Base-by-base conservation (phyloP, 2,797 vertebrate species). In the Pelobates cultripes region DNA sequence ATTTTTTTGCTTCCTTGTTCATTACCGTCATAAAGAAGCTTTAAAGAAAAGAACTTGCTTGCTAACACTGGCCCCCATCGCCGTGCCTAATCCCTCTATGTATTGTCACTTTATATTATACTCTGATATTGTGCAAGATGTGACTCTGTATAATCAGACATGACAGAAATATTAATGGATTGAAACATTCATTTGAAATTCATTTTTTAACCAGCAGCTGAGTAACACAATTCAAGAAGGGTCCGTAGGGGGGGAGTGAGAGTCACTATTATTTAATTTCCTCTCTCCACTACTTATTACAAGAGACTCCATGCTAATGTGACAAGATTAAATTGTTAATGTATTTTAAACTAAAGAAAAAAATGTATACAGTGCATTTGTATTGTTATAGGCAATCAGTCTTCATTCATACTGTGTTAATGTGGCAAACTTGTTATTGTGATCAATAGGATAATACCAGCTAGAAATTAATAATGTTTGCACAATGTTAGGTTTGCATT, bases 141-240 rank as follows among this genome's bases (percentile, higher is more conserved):
- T 70, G 44, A 17, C 79, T 53, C 17, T 70, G 79, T 12, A 67
- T 72, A 82, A 77, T 77, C 28, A 43, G 45, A 77, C 40, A 82
- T 77, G 80, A 67, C 80, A 70, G 57, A 82, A 64, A 82, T 82
- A 82, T 76, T 82, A 82, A 82, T 76, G 68, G 73, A 64, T 77
- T 45, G 43, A 66, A 76, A 71, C 67, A 71, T 43, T 72, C 73
- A 66, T 70, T 42, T 4, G 57, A 67, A 44, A 71, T 77, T 64
- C 28, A 51, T 4, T 42, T 28, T 28, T 66, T 12, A 70, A 63
- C 28, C 43, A 47, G 17, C 79, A 81, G 73, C 69, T 81, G 79
- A 47, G 72, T 67, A 14, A 80, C 70, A 73, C 53, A 74, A 67
- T 64, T 68, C 12, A 43, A 4, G 71, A 28, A 41, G 0, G 5